These are phyloP conservation scores for Conus betulinus DNA, from an alignment of 1,140 invertebrate species.

Conservation along the genomic window DNA sequence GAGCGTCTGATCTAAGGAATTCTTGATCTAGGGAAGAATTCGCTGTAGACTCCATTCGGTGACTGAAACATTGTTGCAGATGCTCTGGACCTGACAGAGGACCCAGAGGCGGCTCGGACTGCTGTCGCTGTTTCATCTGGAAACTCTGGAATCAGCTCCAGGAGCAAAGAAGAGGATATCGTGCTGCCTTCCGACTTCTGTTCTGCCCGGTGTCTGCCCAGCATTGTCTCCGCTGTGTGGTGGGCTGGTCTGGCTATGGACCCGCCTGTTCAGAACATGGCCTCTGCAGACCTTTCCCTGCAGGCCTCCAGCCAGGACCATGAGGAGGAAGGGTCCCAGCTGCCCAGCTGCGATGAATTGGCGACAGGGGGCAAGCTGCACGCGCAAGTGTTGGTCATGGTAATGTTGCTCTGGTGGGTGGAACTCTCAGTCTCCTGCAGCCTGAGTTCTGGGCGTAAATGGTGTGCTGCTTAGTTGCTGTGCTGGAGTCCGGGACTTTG, in stretches of 20 bases:
- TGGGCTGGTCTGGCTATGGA: neutral
- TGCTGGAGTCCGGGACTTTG: too few relatives aligned
- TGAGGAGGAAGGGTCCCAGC: neutral
- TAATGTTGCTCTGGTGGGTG: constrained; percentile 94
- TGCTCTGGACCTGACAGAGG: neutral
- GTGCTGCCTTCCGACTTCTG: neutral
- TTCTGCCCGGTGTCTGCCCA: neutral
- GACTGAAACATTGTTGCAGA: neutral
- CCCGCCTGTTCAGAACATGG: neutral
- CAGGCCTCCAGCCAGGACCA: neutral
- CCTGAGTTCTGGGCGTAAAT: constrained; percentile 1
- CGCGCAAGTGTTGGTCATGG: constrained; percentile 88
- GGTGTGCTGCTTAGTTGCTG: neutral
- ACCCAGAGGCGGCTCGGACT: neutral
- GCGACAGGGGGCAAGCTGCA: constrained; percentile 48
- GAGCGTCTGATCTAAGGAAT: neutral
- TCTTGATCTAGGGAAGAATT: neutral
- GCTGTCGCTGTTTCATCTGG: neutral
- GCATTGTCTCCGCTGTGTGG: constrained; percentile 11
- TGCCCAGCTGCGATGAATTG: neutral
- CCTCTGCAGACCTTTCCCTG: neutral
- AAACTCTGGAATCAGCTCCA: neutral
- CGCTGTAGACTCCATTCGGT: neutral
- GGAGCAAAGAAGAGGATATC: neutral
- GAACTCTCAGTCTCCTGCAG: constrained; percentile 81